These are phyloP conservation scores for Acleris literana DNA, from an alignment of 2,888 invertebrate species.

Conservation along the genomic window DNA sequence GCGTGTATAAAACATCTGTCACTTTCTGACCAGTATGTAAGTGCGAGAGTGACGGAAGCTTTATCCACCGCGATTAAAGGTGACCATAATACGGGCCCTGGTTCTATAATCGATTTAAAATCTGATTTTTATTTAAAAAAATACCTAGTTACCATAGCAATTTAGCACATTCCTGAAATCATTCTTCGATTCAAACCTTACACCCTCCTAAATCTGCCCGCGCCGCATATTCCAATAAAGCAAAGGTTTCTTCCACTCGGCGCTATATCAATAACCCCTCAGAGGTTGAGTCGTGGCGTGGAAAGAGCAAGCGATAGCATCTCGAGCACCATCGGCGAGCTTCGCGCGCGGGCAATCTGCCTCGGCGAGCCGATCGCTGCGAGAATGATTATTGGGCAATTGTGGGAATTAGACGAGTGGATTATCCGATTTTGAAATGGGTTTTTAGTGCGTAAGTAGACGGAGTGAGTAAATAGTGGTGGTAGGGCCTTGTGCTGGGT, in stretches of 20 bases:
- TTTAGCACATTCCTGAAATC: no score
- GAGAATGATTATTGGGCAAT: constrained; percentile 46
- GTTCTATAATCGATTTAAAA: no score
- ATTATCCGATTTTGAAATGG: constrained; percentile 3
- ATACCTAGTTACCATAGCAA: no score
- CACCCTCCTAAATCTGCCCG: not conserved
- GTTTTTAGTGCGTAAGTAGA: not conserved
- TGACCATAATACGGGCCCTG: rapidly evolving
- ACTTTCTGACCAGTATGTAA: no score
- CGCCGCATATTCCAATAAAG: constrained; percentile 22
- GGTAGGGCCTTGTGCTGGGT: no score
- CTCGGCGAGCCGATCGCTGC: constrained; percentile 60
- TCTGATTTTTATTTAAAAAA: no score
- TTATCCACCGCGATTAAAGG: no score
- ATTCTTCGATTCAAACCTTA: no score
- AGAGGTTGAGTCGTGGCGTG: constrained; percentile 58
- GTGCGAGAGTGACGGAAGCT: no score
- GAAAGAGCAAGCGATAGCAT: constrained; percentile 71
- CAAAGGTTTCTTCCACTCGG: constrained; percentile 63
- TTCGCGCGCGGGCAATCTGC: constrained; percentile 74
- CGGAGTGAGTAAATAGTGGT: no score
- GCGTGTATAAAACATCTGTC: no score
- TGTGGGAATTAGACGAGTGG: constrained; percentile 43
- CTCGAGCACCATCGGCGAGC: constrained; percentile 60
- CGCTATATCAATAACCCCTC: constrained; percentile 70